Conservation (phyloP, 2,113 vertebrate genomes). For the Dissostichus mawsoni region DNA sequence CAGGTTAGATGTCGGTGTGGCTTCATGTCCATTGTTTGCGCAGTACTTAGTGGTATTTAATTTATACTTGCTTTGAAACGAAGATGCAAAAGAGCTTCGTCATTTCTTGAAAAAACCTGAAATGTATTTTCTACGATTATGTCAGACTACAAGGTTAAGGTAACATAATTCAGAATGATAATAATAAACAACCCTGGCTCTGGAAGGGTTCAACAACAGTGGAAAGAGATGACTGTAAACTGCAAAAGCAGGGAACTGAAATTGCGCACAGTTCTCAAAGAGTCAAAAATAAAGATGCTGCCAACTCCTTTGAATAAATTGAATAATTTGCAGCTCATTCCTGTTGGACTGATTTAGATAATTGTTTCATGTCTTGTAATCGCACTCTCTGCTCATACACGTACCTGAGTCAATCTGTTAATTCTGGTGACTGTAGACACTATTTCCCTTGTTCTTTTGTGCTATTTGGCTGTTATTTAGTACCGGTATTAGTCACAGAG, state of each 20-base stretch:
- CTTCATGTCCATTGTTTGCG: not conserved
- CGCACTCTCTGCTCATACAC: not conserved
- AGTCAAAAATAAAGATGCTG: conserved; percentile 9
- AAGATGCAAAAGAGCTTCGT: not conserved
- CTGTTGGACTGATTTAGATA: conserved; percentile 31
- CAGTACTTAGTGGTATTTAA: not conserved
- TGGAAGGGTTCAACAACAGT: not conserved
- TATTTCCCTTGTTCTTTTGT: conserved; percentile 59
- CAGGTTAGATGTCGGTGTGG: not conserved
- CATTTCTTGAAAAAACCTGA: not conserved
- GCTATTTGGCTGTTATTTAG: conserved; percentile 44
- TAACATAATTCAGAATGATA: not conserved
- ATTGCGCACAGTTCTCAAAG: not conserved
- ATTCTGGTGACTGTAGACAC: conserved; percentile 50
- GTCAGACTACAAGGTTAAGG: not conserved
- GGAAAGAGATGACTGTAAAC: not conserved
- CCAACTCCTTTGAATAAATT: not conserved
- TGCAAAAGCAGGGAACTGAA: not conserved
- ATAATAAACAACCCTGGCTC: not conserved
- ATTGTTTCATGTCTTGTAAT: conserved; percentile 46
- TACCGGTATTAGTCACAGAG: conserved; percentile 37
- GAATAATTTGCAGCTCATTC: conserved; percentile 31
- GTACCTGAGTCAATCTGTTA: conserved; percentile 48
- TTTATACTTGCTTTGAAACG: not conserved
- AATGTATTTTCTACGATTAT: not conserved